These are phyloP conservation scores for Philhelius pedissequus DNA, from an alignment of 2,888 invertebrate genomes.

Conservation along the genomic window DNA sequence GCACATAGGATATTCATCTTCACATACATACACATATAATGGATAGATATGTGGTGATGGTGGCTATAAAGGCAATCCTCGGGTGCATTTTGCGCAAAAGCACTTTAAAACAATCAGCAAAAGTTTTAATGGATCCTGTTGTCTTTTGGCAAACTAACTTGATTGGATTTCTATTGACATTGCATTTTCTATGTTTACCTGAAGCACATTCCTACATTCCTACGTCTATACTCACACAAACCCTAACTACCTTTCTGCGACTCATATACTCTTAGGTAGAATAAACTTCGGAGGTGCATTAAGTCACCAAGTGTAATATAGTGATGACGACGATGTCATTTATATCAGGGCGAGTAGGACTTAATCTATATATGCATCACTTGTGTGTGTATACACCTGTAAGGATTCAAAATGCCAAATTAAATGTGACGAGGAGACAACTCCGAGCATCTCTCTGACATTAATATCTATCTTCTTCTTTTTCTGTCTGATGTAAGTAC, in stretches of 20 bases:
- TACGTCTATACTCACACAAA: not conserved
- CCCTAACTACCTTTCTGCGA: not conserved
- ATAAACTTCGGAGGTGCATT: constrained; percentile 31
- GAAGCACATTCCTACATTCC: constrained; percentile 23
- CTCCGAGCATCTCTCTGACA: constrained; percentile 7
- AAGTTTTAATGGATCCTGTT: constrained; percentile 69
- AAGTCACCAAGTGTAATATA: constrained; percentile 41
- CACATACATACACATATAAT: not conserved
- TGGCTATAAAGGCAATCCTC: constrained; percentile 62
- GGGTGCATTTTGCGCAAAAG: constrained; percentile 66
- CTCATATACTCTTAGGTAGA: too few species aligned
- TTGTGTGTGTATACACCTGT: not conserved
- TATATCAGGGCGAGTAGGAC: constrained; percentile 27
- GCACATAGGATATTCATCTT: not conserved
- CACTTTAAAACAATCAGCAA: constrained; percentile 68
- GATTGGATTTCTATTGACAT: constrained; percentile 69
- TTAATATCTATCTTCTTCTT: not conserved
- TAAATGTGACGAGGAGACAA: constrained; percentile 44
- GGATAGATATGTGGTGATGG: not conserved
- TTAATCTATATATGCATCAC: constrained; percentile 24
- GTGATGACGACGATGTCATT: constrained; percentile 22
- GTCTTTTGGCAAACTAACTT: constrained; percentile 68
- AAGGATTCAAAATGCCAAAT: constrained; percentile 41
- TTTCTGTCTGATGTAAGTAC: not conserved
- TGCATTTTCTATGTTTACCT: constrained; percentile 68